Evolutionary conservation across 2,797 vertebrate species (phyloP), one percentile per base, ranked within the genome.

Genomic region (Arctocebus calabarensis): DNA sequence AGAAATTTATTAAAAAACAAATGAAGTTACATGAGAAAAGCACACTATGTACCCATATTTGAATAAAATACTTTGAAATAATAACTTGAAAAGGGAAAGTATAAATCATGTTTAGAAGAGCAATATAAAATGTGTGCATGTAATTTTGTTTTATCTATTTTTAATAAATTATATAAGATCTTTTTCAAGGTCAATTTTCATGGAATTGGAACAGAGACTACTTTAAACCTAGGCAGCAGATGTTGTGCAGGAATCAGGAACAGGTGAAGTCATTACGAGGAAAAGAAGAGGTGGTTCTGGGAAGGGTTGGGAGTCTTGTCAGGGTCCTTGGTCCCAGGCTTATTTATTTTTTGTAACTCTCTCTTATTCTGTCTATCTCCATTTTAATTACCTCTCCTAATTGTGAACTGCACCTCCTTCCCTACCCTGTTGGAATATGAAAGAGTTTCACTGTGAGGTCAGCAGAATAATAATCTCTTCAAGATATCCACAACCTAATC

Each of bases 21-120:
- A 95, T 89, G 88, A 94, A 89, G 32, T 74, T 55, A 75, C 84
- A 74, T 64, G 22, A 55, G 14, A 43, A 94, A 81, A 91, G 61
- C 23, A 64, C 8, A 19, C 25, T 27, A 64, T 40, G 7, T 61
- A 40, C 17, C 4, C 20, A 48, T 64, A 91, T 48, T 81, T 73
- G 48, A 94, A 79, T 73, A 57, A 95, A 64, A 92, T 79, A 75
- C 48, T n/a, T 68, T 74, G 48, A 88, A 83, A 59, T 83, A 83
- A 86, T 91, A 89, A 82, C 22, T 70, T 89, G 27, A 82, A 70
- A 82, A 32, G 70, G 25, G 19, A 27, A 81, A 64, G 16, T 68
- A 64, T 64, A 37, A 77, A 52, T 62, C 88, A 34, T 45, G 75
- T 37, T 87, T 68, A 74, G 14, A 68, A 48, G 90, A 87, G 48